Conservation (phyloP, 2,888 invertebrate species). For the Mimumesa dahlbomi region DNA sequence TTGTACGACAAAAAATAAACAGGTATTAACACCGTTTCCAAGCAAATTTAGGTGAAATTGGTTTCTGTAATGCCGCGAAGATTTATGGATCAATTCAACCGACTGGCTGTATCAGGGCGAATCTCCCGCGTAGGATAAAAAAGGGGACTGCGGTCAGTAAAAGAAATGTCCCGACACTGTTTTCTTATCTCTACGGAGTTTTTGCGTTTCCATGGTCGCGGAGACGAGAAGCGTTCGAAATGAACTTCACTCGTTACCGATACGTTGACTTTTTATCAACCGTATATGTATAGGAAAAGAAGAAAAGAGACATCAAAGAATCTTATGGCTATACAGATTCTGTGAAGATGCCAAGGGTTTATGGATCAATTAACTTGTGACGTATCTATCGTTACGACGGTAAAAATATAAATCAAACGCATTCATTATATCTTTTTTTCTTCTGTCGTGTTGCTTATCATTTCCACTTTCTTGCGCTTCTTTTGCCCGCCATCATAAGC, state of each 20-base stretch:
- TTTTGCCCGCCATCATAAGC: too few species aligned
- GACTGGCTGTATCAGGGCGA: not conserved
- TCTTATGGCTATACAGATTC: not conserved
- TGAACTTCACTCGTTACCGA: conserved; percentile 26
- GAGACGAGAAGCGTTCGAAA: conserved; percentile 9
- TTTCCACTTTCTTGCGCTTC: too few species aligned
- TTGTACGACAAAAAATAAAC: not conserved
- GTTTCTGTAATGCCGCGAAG: conserved; percentile 5
- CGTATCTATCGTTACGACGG: not conserved
- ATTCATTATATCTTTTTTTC: not conserved
- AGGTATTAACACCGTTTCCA: not conserved
- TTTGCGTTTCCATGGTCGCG: conserved; percentile 10
- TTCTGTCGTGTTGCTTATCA: not conserved
- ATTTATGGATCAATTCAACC: conserved; percentile 42
- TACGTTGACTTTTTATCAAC: not conserved
- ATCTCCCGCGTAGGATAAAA: not conserved
- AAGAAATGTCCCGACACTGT: conserved; percentile 7
- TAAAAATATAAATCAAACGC: too few species aligned
- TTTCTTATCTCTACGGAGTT: conserved; percentile 17
- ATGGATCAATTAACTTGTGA: conserved; percentile 1
- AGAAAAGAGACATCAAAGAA: not conserved
- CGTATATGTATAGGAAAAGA: not conserved
- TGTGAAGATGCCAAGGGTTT: not conserved
- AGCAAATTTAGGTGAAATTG: conserved; percentile 26
- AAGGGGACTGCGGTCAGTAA: not conserved